phyloP scores from a whole-genome alignment of 2,797 vertebrate species.

The Carapus acus region DNA sequence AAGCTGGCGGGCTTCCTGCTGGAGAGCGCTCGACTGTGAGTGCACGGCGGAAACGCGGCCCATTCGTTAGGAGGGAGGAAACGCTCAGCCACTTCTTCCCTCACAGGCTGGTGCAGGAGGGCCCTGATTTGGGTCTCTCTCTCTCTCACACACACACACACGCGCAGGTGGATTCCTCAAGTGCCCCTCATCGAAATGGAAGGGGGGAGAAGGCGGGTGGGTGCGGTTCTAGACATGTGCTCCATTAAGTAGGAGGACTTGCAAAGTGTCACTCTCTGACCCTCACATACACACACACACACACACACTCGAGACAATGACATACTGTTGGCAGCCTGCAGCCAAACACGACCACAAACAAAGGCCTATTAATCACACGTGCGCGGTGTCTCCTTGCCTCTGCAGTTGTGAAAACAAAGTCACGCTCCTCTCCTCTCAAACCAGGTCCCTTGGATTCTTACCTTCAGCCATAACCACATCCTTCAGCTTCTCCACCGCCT shows the following conservation, averaged over 20 bases:
- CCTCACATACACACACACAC: not conserved
- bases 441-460: constrained; percentile 62
- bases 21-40: constrained; percentile 47
- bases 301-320: constrained; percentile 6
- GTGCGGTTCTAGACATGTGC: constrained; percentile 23
- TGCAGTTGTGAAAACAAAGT: constrained; percentile 9
- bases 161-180: constrained; percentile 12
- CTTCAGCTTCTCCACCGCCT: constrained; percentile 91
- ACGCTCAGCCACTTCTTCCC: constrained; percentile 34
- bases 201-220: constrained; percentile 17
- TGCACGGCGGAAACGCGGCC: constrained; percentile 47
- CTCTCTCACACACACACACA: constrained; percentile 1
- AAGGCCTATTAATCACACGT: constrained; percentile 6
- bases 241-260: constrained; percentile 2
- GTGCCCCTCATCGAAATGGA: constrained; percentile 11
- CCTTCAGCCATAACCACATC: constrained; percentile 84
- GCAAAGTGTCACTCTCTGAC: not conserved
- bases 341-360: constrained; percentile 12
- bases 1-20: constrained; percentile 69
- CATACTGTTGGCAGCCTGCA: not conserved
- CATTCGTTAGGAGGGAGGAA: constrained; percentile 56
- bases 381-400: not conserved
- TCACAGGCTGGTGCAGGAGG: constrained; percentile 22
- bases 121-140: constrained; percentile 24
- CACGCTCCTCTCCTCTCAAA: not conserved